Percentiles rank a stretch among this genome's conserved stretches.
These are phyloP conservation scores for Cepaea hortensis DNA, from an alignment of 2,888 invertebrate species.

Conservation along the genomic window DNA sequence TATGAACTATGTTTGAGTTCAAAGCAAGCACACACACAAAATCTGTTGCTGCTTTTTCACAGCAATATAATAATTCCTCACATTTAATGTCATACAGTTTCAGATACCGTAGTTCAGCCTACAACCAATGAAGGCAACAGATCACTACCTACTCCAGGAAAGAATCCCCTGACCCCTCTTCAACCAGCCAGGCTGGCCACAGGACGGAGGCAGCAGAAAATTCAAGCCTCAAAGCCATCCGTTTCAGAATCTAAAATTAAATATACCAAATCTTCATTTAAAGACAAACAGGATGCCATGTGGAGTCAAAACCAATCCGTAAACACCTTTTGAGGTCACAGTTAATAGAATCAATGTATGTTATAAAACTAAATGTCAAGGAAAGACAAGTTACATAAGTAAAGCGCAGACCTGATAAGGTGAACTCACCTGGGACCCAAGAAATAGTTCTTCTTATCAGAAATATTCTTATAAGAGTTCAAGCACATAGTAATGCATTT, in stretches of 20 bases:
- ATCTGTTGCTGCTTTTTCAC: no score
- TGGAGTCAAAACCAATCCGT: slow-evolving; percentile 54
- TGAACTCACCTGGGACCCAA: no score
- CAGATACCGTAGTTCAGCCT: slow-evolving; percentile 47
- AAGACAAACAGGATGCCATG: slow-evolving; percentile 43
- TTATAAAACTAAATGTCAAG: no score
- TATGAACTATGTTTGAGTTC: no score
- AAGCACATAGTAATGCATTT: no score
- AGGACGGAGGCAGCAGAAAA: slow-evolving; percentile 2
- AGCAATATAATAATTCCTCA: no score
- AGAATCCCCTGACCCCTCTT: slow-evolving; percentile 36
- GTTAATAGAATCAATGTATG: no score
- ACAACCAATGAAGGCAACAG: slow-evolving; percentile 51
- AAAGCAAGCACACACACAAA: no score
- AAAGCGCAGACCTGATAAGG: no score
- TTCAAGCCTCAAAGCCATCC: slow-evolving; percentile 5
- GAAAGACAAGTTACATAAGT: no score
- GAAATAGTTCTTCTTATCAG: no score
- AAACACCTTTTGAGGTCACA: slow-evolving; percentile 49
- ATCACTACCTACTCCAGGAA: slow-evolving; percentile 42
- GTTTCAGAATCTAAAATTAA: slow-evolving; percentile 41
- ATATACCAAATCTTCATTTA: slow-evolving; percentile 50
- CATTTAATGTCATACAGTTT: background rate
- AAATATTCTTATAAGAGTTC: no score
- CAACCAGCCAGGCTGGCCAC: background rate